Base-by-base conservation (phyloP, 2,797 vertebrate genomes). In the Potorous gilbertii region DNA sequence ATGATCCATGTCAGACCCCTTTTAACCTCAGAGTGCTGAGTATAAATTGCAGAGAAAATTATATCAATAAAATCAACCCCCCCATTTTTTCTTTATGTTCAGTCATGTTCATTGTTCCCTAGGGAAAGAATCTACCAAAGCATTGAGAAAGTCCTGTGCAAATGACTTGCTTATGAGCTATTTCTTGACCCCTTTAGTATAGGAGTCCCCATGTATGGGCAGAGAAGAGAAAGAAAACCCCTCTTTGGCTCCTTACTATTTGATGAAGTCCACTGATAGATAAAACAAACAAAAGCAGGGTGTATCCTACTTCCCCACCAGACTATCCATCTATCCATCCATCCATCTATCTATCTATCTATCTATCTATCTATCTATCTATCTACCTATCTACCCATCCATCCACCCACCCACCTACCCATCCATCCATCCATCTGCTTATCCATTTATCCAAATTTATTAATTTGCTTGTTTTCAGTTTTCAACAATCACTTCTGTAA, bases 141-240 rank as follows among this genome's bases (percentile, higher is more conserved):
- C 91, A 54, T 95, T 89, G 89, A 95, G 93, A 92, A 92, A 92
- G 54, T 50, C 95, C 62, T 50, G 1, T 55, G 90, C 90, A 93
- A 56, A 94, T 96, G 93, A 90, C 81, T 95, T 95, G 92, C 94
- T 91, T 54, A 81, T n/a, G 50, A 93, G 62, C 74, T 92, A 2
- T 90, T 91, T 95, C 55, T 92, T 97, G 97, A 97, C 94, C 98
- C 96, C 95, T 92, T 90, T 92, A 74, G 95, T 93, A n/a, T 97
- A 96, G 94, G 94, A 95, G 95, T 94, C 97, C 92, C 94, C 89
- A 94, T 96, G 34, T 97, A 66, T 10, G 46, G 31, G 54, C 91
- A 66, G 29, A 96, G 90, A 92, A 96, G 62, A 97, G 91, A 93
- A 96, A 56, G 95, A 50, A 95, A 91, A 54, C 52, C 27, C 94